A percentile compares a stretch with the other conserved stretches of the same genome.
Conservation (phyloP, 1,140 invertebrate genomes). For the Bombus polaris region DNA sequence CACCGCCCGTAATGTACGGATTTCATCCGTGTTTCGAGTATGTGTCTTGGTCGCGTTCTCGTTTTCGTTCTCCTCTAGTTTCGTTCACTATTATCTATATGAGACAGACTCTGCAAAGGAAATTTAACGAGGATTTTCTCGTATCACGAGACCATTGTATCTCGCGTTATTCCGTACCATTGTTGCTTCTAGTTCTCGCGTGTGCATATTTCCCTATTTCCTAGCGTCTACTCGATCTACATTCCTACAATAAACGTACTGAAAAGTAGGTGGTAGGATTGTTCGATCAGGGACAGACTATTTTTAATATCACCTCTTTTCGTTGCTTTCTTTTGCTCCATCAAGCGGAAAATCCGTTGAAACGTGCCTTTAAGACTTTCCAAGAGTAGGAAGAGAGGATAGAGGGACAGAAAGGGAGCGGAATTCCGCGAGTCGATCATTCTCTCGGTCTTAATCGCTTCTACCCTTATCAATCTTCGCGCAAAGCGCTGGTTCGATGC, state of each 20-base stretch:
- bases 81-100: not conserved
- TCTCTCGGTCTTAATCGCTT: not conserved
- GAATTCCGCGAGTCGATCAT: constrained; percentile 2
- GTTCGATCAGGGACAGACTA: not conserved
- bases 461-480: constrained; percentile 27
- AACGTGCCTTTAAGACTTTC: not conserved
- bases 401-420: not conserved
- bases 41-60: too few relatives aligned
- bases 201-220: not conserved
- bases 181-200: not conserved
- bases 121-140: not conserved
- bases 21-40: not conserved
- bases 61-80: not conserved
- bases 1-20: not conserved
- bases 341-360: not conserved
- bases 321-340: not conserved
- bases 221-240: not conserved
- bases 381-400: not conserved
- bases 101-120: too few relatives aligned
- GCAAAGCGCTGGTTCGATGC: constrained; percentile 32
- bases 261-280: not conserved
- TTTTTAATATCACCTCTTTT: constrained; percentile 1
- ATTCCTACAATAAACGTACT: not conserved
- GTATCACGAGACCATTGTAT: too few relatives aligned
- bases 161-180: too few relatives aligned